Evolutionary conservation across 53 echinoderm and acorn worm species (phyloP), one percentile per base, ranked within the genome.

Genomic region (Luidia sarsii): DNA sequence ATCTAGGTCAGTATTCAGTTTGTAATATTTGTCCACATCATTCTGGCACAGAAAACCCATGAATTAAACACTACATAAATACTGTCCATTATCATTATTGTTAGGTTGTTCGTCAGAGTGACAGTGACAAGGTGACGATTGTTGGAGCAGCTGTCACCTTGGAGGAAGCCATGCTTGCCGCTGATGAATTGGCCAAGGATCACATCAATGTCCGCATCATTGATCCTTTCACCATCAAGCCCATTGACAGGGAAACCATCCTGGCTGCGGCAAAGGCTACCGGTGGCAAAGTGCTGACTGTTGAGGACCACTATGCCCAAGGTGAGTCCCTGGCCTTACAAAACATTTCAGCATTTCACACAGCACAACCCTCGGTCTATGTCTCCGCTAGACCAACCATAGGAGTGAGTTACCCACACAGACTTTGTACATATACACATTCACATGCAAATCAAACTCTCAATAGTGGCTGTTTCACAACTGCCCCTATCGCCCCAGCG

Each of bases 201-300:
- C 86, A 89, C 63, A 90, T 93, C 65, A 83, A 84, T 19, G 66
- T 90, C 53, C 88, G 90, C 43, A 82, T 96, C 30, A 37, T 96
- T 22, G 96, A 96, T 55, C 92, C 96, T 28, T 96, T 96, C 89
- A 96, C 96, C 83, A 79, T 93, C 86, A 96, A 96, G 70, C 96
- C 96, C 57, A 71, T 96, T 3, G 96, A 96, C 64, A 85, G 66
- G 60, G 87, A 80, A 0, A 88, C 90, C 11, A 87, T 96, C 52
- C 41, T 84, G 34, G 69, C 88, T 32, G 85, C 88, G 48, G 96
- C 96, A 33, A 93, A 90, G 86, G 85, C 85, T 54, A 93, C 88
- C 28, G 96, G 96, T 2, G 93, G 93, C 46, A 90, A 80, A 52
- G 73, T 92, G 30, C 50, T 96, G 54, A 96, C 96, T 32, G 96